Evolutionary conservation across 2,888 invertebrate genomes (phyloP).

Genomic region (Ennomos erosarius): DNA sequence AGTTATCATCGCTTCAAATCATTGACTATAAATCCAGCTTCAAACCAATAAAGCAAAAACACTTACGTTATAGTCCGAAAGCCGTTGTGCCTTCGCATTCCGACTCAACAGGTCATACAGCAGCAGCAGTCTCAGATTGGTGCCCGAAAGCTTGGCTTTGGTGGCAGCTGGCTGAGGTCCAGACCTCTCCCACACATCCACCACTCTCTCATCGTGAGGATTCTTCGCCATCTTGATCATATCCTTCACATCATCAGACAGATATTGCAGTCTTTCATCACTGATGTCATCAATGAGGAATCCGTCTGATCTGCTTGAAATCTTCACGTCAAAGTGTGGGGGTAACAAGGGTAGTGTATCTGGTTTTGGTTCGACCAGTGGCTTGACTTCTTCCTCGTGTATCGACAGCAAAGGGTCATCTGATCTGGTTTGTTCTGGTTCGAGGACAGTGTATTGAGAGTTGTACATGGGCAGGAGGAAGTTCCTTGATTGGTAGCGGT

Average conservation of each 20-base stretch:
- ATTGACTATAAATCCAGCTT: no score
- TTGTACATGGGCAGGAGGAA: constrained; percentile 70
- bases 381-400: constrained; percentile 67
- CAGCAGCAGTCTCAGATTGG: constrained; percentile 85
- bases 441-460: constrained; percentile 70
- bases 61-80: constrained; percentile 86
- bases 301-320: constrained; percentile 65
- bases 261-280: constrained; percentile 75
- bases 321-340: constrained; percentile 64
- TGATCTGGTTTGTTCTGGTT: constrained; percentile 61
- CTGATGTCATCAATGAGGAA: constrained; percentile 59
- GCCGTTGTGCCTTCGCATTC: constrained; percentile 86
- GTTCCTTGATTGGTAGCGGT: constrained; percentile 55
- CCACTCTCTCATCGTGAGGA: constrained; percentile 65
- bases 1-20: no score
- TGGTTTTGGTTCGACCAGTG: constrained; percentile 68
- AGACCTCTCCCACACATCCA: constrained; percentile 71
- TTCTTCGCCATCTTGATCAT: constrained; percentile 74
- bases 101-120: constrained; percentile 88
- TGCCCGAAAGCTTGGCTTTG: constrained; percentile 84
- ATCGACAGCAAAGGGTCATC: constrained; percentile 67
- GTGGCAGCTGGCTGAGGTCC: constrained; percentile 64
- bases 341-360: constrained; percentile 60
- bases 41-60: no score
- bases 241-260: constrained; percentile 71